Conservation (phyloP, 2,797 vertebrate genomes). For the Netta rufina region DNA sequence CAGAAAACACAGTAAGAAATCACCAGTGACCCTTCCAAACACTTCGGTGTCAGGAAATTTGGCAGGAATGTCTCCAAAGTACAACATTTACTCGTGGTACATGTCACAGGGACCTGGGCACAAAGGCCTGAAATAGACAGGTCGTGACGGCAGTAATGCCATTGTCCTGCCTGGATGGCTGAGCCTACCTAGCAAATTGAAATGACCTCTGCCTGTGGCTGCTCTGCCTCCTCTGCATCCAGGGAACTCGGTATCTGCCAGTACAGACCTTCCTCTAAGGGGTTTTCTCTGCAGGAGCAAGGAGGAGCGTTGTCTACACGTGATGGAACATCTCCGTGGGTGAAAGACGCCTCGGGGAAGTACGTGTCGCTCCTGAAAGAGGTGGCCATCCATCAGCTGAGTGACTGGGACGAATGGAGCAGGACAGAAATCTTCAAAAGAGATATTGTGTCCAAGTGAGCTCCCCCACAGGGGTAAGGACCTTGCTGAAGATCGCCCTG, state of each 20-base stretch:
- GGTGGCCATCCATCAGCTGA: neutral
- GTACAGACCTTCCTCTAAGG: neutral
- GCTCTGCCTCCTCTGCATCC: neutral
- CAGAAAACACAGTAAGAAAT: neutral
- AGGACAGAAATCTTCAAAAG: neutral
- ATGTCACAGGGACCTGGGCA: neutral
- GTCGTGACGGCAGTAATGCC: constrained; percentile 7
- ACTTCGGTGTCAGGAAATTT: neutral
- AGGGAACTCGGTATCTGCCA: neutral
- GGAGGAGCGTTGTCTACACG: neutral
- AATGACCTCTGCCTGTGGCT: neutral
- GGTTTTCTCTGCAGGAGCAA: neutral
- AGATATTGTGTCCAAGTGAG: rapidly evolving
- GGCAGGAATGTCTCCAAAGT: neutral
- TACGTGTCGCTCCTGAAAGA: neutral
- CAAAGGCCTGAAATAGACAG: neutral
- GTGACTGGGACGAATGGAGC: neutral
- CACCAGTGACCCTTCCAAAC: neutral
- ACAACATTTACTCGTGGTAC: neutral
- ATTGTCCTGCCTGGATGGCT: neutral
- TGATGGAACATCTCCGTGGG: neutral
- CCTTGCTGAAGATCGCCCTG: neutral
- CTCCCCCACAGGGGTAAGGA: neutral
- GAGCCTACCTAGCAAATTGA: neutral
- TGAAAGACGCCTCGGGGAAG: neutral